These are phyloP conservation scores for Acromyrmex echinatior DNA, from an alignment of 1,140 invertebrate genomes.

Conservation along the genomic window DNA sequence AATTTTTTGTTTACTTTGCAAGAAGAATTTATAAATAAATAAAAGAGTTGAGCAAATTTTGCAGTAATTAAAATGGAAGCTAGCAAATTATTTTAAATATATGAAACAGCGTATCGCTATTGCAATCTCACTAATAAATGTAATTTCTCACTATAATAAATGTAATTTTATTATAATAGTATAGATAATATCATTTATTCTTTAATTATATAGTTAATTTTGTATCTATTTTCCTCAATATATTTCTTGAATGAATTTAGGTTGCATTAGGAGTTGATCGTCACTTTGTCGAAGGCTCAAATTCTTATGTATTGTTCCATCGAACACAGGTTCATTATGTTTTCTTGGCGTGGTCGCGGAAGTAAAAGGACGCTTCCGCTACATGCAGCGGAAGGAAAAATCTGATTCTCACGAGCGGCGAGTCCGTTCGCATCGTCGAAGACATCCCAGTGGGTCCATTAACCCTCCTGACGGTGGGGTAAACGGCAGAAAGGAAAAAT, in stretches of 20 bases:
- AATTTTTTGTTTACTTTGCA: too few species aligned
- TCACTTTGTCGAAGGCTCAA: not conserved
- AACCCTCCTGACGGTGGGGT: constrained; percentile 61
- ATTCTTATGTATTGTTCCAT: not conserved
- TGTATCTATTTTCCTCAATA: not conserved
- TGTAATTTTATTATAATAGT: too few species aligned
- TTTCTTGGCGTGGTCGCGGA: constrained; percentile 6
- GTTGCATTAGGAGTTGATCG: not conserved
- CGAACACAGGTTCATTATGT: constrained; percentile 8
- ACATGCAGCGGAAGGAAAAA: constrained; percentile 58
- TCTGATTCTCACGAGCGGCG: constrained; percentile 39
- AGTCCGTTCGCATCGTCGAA: constrained; percentile 47
- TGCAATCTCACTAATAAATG: too few species aligned
- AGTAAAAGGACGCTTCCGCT: constrained; percentile 44
- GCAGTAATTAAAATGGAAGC: not conserved
- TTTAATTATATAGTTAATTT: not conserved
- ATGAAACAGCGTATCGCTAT: not conserved
- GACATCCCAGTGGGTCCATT: constrained; percentile 73
- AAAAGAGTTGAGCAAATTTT: not conserved
- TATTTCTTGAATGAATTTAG: constrained; percentile 17
- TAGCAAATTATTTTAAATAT: not conserved
- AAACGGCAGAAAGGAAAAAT: constrained; percentile 58
- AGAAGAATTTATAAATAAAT: too few species aligned
- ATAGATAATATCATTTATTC: not conserved
- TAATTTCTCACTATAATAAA: too few species aligned